Percentiles rank a stretch among this genome's conserved stretches.
These are phyloP conservation scores for Macrochelys suwanniensis DNA, from an alignment of 2,797 vertebrate genomes.

Conservation along the genomic window DNA sequence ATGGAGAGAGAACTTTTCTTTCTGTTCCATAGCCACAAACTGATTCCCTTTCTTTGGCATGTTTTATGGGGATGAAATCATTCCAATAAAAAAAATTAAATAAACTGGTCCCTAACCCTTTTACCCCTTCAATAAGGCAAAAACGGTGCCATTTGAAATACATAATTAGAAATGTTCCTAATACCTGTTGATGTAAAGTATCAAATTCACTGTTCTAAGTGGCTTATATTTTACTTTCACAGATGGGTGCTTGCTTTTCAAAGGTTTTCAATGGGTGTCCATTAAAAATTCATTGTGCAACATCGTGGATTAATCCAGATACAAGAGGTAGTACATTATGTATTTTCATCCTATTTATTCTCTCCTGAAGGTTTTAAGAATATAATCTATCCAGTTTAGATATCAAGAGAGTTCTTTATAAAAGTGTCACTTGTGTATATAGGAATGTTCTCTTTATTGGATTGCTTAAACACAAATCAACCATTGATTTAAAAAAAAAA, in stretches of 20 bases:
- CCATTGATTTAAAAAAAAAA: no score
- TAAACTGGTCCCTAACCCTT: background rate
- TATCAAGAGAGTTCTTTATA: background rate
- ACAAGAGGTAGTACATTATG: slow-evolving; percentile 88
- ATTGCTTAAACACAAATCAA: no score
- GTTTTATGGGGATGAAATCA: background rate
- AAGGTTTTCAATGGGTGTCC: slow-evolving; percentile 99
- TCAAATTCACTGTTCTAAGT: background rate
- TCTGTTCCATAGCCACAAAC: background rate
- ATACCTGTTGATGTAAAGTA: background rate
- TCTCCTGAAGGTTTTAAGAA: background rate
- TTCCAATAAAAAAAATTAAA: background rate
- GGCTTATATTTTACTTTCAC: slow-evolving; percentile 63
- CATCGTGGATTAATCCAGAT: slow-evolving; percentile 98
- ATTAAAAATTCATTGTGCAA: slow-evolving; percentile 97
- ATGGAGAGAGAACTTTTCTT: background rate
- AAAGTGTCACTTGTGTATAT: background rate
- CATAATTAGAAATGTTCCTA: background rate
- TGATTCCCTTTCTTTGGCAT: background rate
- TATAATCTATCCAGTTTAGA: background rate
- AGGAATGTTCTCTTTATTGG: background rate
- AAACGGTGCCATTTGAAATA: background rate
- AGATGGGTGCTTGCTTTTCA: slow-evolving; percentile 99
- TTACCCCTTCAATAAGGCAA: background rate
- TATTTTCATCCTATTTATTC: slow-evolving; percentile 21